Evolutionary conservation across 2,797 vertebrate genomes (phyloP), one percentile per base, ranked within the genome.

Genomic region (Pogonophryne albipinna): DNA sequence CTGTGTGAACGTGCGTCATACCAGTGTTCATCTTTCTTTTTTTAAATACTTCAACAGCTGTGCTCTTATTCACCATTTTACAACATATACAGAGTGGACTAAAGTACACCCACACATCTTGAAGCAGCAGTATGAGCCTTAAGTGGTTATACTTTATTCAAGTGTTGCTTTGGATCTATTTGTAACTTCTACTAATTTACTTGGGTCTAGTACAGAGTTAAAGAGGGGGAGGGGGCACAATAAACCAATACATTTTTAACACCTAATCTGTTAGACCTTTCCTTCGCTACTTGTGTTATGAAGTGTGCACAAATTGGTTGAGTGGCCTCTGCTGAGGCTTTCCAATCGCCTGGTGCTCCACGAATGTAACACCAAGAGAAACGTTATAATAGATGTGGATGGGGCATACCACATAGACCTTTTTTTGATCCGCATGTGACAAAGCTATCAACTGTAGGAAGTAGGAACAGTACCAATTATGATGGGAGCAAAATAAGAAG

Each of bases 81-180:
- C 59, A 66, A 20, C 56, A 57, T 52, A 5, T 20, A 66, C 74
- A 80, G 51, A n/a, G 23, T 82, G 63, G 73, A 74, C 55, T 73
- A 62, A 76, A 74, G 52, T 58, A 23, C 49, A 67, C 60, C 58
- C 56, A 74, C 72, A 50, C 75, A 73, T 66, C 47, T 83, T 66
- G 8, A 73, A 84, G 75, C 16, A 51, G 56, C 63, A 65, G 68
- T 70, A 72, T 69, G 57, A 63, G 50, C 70, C 63, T 67, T 60
- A 53, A 72, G 45, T 79, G 65, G 65, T 78, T 71, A 71, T 73
- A 50, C 31, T 46, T 68, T 53, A 65, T 65, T 83, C 71, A 85
- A 87, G 80, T 74, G 61, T 72, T 71, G 27, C 60, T 68, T 74
- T 74, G 44, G 83, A 78, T 78, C 53, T 53, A 78, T 84, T 57